Conservation (phyloP, 2,113 vertebrate species). For the Notarius quadriscutis region DNA sequence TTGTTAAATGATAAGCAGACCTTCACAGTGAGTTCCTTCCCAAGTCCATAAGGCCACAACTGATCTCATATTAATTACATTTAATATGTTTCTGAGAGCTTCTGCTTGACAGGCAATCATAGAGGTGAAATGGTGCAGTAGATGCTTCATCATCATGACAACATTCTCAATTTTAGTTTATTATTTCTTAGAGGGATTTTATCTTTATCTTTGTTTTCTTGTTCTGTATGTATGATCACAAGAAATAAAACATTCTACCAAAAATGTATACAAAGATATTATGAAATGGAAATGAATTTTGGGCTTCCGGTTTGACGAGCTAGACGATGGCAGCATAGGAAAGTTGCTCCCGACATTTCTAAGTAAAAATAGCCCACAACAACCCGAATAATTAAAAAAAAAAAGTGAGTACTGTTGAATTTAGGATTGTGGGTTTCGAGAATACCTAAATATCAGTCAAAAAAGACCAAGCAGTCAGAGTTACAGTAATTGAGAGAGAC, state of each 20-base stretch:
- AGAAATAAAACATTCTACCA: not conserved
- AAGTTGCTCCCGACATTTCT: too few species aligned
- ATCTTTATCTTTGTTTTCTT: not conserved
- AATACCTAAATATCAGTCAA: too few species aligned
- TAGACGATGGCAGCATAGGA: too few species aligned
- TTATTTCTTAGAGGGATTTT: not conserved
- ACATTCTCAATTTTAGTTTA: not conserved
- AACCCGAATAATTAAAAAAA: too few species aligned
- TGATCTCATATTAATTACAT: not conserved
- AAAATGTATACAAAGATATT: not conserved
- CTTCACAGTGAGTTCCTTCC: not conserved
- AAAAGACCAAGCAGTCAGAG: too few species aligned
- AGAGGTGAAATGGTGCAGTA: not conserved
- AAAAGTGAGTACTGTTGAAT: too few species aligned
- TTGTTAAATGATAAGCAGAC: not conserved
- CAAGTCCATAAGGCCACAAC: not conserved
- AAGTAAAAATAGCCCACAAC: too few species aligned
- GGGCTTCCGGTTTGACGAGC: too few species aligned
- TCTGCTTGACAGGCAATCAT: not conserved
- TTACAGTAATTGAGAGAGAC: too few species aligned
- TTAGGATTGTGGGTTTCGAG: too few species aligned
- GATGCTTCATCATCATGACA: not conserved
- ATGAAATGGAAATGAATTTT: not conserved
- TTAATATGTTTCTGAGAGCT: constrained; percentile 9
- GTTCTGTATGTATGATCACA: not conserved